phyloP scores from a whole-genome alignment of 2,113 vertebrate genomes.

The Psophia crepitans region DNA sequence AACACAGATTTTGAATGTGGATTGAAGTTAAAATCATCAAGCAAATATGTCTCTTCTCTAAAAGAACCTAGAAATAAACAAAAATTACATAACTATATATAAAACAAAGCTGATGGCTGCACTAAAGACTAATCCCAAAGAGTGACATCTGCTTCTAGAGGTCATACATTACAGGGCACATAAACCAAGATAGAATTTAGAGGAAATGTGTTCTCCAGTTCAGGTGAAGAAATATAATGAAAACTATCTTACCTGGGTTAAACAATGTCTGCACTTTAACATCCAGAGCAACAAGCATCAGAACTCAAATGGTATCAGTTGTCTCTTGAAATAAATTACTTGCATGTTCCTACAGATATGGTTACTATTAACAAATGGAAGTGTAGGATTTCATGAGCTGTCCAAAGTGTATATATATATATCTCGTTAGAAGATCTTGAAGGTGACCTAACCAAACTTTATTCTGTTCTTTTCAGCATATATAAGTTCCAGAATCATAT shows the following conservation, averaged over 20 bases:
- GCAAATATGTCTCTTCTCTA: background rate
- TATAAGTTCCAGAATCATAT: background rate
- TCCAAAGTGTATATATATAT: background rate
- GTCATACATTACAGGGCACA: background rate
- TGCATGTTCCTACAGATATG: background rate
- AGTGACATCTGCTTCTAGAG: background rate
- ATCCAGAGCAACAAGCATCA: background rate
- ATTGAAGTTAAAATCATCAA: background rate
- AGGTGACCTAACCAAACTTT: background rate
- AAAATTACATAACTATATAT: background rate
- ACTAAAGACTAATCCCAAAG: background rate
- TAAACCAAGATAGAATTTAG: background rate
- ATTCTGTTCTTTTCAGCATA: background rate
- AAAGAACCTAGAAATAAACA: background rate
- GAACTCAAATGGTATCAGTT: background rate
- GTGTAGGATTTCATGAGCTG: background rate
- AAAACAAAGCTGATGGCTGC: background rate
- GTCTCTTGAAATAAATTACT: conserved; percentile 36
- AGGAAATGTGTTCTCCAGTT: background rate
- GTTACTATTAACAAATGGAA: conserved; percentile 5
- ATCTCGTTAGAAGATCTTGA: background rate
- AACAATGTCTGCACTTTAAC: conserved; percentile 26
- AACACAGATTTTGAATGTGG: background rate
- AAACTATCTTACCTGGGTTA: conserved; percentile 15
- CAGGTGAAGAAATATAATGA: background rate